phyloP scores from a whole-genome alignment of 2,797 vertebrate species.

The Paguma larvata region DNA sequence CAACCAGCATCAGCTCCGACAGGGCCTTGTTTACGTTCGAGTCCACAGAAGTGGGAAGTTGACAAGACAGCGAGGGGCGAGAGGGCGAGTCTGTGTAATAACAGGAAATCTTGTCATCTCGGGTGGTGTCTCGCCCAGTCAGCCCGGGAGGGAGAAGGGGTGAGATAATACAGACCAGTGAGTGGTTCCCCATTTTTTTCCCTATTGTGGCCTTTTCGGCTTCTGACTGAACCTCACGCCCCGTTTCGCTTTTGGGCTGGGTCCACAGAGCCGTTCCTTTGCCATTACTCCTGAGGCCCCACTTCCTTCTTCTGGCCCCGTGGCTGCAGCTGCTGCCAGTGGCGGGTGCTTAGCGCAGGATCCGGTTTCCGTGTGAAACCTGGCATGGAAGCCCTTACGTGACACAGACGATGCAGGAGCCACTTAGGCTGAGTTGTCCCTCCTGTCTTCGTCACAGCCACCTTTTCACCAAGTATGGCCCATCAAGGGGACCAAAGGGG shows the following conservation, averaged over 20 bases:
- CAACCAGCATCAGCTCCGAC: background rate
- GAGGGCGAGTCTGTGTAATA: background rate
- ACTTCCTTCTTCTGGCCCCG: slow-evolving; percentile 10
- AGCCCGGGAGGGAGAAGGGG: background rate
- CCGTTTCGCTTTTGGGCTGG: slow-evolving; percentile 26
- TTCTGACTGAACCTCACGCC: slow-evolving; percentile 26
- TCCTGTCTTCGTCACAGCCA: background rate
- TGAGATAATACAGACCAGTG: background rate
- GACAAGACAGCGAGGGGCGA: background rate
- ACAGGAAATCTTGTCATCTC: slow-evolving; percentile 68
- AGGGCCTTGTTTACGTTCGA: background rate
- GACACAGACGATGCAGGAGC: background rate
- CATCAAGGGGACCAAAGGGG: background rate
- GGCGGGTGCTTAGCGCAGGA: background rate
- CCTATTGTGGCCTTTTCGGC: background rate
- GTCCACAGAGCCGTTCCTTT: background rate
- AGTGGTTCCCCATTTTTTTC: background rate
- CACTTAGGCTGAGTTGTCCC: background rate
- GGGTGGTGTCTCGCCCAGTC: background rate
- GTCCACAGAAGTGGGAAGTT: background rate
- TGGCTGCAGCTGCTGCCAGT: background rate
- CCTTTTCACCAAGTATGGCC: background rate
- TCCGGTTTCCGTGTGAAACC: background rate
- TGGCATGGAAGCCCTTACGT: background rate
- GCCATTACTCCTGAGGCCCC: background rate